Evolutionary conservation across 2,797 vertebrate species (phyloP), one percentile per base, ranked within the genome.

Genomic region (Lithobates sylvaticus): DNA sequence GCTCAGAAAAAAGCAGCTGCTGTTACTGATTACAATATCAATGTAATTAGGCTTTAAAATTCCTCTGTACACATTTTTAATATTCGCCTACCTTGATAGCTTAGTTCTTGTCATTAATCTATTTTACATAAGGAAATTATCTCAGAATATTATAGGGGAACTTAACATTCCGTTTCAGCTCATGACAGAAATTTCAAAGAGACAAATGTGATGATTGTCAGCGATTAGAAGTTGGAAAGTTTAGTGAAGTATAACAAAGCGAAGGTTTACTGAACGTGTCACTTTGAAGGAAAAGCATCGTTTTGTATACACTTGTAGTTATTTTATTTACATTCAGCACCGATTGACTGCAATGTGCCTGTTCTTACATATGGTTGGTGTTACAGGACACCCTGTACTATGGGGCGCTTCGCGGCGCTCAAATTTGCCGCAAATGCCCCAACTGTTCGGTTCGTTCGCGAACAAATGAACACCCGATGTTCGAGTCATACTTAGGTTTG

Each of bases 11-110:
- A 88, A 91, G 89, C 89, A 90, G 67, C 86, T 89, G 84, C 89
- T 82, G 91, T 88, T 87, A 87, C 89, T 90, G 87, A 77, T 90
- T 90, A 88, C 82, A 88, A 89, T 89, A 83, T 84, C 42, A 23
- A 29, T 65, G 89, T 88, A 91, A 91, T 91, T 88, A 88, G 39
- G 84, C 87, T 78, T 80, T 91, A 90, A 89, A 89, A 84, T 89
- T 91, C 90, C 83, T 78, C 82, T 73, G 83, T 89, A 89, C 81
- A 88, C 72, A 91, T 91, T 91, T 91, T 95, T 93, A 90, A 91
- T 92, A 94, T 94, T 92, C 89, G 88, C 92, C 88, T 90, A 91
- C 88, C 91, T 90, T 89, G 89, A 91, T 92, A 91, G 91, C 90
- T 93, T 81, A 81, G 79, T 73, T 90, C 86, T 92, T 88, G 90